A percentile compares a stretch with the other conserved stretches of the same genome.
Evolutionary conservation across 2,888 invertebrate species (phyloP).

Genomic region (Xestia rhomboidea): DNA sequence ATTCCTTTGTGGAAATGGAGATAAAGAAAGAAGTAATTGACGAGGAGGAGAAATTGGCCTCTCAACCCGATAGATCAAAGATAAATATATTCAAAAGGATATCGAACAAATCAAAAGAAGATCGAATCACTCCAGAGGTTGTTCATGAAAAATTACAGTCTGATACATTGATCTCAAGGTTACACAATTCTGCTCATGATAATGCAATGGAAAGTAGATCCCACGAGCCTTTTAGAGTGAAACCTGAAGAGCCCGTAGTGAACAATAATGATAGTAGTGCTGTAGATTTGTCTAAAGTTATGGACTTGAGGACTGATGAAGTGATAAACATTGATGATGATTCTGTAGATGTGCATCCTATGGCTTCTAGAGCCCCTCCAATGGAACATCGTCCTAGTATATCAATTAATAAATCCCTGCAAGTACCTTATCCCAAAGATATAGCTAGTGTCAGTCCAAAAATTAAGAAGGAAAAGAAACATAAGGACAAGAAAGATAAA

Average conservation of each 20-base stretch:
- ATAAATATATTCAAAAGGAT: constrained; percentile 97
- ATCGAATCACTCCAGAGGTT: constrained; percentile 87
- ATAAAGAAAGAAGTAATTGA: constrained; percentile 89
- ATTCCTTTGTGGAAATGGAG: constrained; percentile 82
- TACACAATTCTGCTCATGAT: constrained; percentile 82
- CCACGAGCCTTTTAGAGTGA: constrained; percentile 79
- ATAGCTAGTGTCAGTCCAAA: constrained; percentile 90
- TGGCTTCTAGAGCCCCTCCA: constrained; percentile 72
- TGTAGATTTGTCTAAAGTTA: constrained; percentile 88
- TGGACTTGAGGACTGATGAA: constrained; percentile 88
- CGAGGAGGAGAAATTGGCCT: constrained; percentile 92
- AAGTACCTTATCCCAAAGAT: constrained; percentile 88
- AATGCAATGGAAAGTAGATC: constrained; percentile 77
- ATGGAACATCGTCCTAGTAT: constrained; percentile 80
- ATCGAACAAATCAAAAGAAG: constrained; percentile 93
- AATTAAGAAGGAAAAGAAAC: constrained; percentile 91
- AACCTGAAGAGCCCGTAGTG: constrained; percentile 84
- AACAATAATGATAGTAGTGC: constrained; percentile 89
- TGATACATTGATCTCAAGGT: constrained; percentile 86
- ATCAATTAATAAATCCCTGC: constrained; percentile 86
- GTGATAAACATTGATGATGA: constrained; percentile 89
- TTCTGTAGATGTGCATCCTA: constrained; percentile 81
- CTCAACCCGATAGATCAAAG: constrained; percentile 96
- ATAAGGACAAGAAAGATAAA: constrained; percentile 89
- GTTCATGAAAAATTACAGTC: constrained; percentile 83